Conservation (phyloP, 1,140 invertebrate species). For the Scaptomyza hsui region DNA sequence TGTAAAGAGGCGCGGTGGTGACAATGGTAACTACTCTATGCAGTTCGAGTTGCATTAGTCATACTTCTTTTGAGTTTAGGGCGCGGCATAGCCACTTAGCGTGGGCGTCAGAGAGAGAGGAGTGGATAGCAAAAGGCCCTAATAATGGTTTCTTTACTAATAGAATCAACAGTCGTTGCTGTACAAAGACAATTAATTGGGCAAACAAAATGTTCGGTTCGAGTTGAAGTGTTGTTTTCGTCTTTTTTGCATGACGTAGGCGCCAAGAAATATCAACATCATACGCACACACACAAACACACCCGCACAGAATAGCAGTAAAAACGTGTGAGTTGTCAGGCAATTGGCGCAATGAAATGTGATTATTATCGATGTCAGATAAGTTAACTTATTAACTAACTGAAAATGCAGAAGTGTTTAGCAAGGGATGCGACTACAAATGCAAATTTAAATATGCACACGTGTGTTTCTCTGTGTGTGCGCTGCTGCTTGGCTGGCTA, state of each 20-base stretch:
- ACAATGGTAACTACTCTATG: constrained; percentile 5
- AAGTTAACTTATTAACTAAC: constrained; percentile 46
- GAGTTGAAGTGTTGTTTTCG: constrained; percentile 47
- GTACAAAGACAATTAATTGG: constrained; percentile 66
- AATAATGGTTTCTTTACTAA: constrained; percentile 49
- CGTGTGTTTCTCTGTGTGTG: constrained; percentile 17
- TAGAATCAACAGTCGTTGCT: constrained; percentile 63
- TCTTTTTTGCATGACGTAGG: constrained; percentile 67
- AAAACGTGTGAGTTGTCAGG: constrained; percentile 36
- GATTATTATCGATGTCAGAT: constrained; percentile 65
- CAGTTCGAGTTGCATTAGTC: constrained; percentile 42
- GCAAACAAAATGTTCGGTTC: constrained; percentile 51
- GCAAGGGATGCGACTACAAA: constrained; percentile 30
- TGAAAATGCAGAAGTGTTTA: constrained; percentile 33
- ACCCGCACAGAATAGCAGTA: background rate
- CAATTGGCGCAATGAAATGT: constrained; percentile 67
- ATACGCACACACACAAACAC: constrained; percentile 12
- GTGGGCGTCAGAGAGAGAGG: constrained; percentile 37
- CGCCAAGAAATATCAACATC: constrained; percentile 62
- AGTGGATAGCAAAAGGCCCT: constrained; percentile 21
- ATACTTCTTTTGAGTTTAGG: constrained; percentile 27
- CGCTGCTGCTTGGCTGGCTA: constrained; percentile 45
- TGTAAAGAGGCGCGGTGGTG: background rate
- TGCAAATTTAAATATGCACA: constrained; percentile 26
- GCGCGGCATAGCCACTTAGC: constrained; percentile 26